Evolutionary conservation across 2,888 invertebrate genomes (phyloP), one percentile per base, ranked within the genome.

Genomic region (Sinelater perroti): DNA sequence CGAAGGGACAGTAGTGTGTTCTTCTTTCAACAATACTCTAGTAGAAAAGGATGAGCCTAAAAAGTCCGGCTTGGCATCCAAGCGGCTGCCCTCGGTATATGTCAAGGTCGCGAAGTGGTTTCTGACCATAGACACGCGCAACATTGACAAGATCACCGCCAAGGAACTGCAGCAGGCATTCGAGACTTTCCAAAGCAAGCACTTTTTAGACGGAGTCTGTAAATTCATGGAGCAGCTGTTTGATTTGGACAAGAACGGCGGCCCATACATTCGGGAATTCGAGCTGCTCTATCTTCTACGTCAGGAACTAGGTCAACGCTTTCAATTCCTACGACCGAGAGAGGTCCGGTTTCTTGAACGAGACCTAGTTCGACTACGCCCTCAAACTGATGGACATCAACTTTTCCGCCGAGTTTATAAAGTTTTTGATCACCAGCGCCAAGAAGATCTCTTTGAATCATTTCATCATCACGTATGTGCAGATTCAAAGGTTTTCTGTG

Each of bases 401-500:
- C 46, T 75, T 76, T 55, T 64, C 68, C 21, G 58, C 64, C 7
- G 73, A 76, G 1, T 75, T 76, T 56, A 66, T 75, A 4, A 61
- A 64, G 38, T 76, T 73, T 61, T 60, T 76, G 45, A 70, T 76
- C 13, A 68, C 66, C 2, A 62, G 66, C 16, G 68, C 70, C 3
- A 72, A 66, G 38, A 72, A 63, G 49, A 74, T 77, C 33, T 70
- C 75, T 1, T 53, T 77, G 55, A 76, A 76, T 61, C 76, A 75
- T 55, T 77, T 72, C 62, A 72, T 77, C 4, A 69, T 77, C 1
- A 74, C 73, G n/a, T 77, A 76, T 52, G 75, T 77, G 8, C 76
- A 77, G 54, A 76, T 77, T n/a, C 76, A 77, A 56, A 70, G 68
- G 42, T 77, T 73, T 51, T 76, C 75, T 0, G 76, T 76, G 31